Base-by-base conservation (phyloP, 2,888 invertebrate genomes). In the Ellobium chinense region DNA sequence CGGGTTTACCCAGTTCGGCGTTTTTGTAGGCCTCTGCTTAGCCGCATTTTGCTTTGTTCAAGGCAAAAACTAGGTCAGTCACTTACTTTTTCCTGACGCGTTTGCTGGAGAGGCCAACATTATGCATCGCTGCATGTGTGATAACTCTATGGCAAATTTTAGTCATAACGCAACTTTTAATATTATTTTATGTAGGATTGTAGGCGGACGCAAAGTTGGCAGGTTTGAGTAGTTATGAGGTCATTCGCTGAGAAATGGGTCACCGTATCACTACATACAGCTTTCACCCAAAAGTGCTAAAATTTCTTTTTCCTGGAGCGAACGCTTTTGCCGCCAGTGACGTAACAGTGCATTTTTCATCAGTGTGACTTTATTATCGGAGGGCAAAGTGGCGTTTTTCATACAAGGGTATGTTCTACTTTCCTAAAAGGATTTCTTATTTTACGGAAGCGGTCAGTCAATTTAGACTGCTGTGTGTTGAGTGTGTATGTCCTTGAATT, bases 41-140 rank as follows among this genome's bases (percentile, higher is more conserved):
- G 83, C 83, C 79, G 77, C 77, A 79, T 81, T 83, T 81, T 74
- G 82, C 84, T 84, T 84, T 78, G 82, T 84, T 78, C 78, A 69
- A 31, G 66, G 31, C 68, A 74, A 74, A 66, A 83, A 83, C 54
- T 82, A 75, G 85, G 82, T 85, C 83, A 83, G 66, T 78, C 70
- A 34, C 75, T 82, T 76, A 63, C 56, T 65, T 65, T 56, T 66
- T n/a, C 36, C 56, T 72, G 58, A 36, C 70, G 58, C 34, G 70
- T 54, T 36, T 4, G 31, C 34, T 24, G 70, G 9, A 70, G 21
- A 31, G 58, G 27, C 56, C 27, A n/a, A 54, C 46, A 46, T 46
- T 46, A 18, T 46, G 18, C 18, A n/a, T n/a, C n/a, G n/a, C n/a
- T n/a, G n/a, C n/a, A n/a, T 18, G 46, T 46, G 46, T 18, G 18